Conservation (phyloP, 1,140 invertebrate species). For the Laupala kohalensis region DNA sequence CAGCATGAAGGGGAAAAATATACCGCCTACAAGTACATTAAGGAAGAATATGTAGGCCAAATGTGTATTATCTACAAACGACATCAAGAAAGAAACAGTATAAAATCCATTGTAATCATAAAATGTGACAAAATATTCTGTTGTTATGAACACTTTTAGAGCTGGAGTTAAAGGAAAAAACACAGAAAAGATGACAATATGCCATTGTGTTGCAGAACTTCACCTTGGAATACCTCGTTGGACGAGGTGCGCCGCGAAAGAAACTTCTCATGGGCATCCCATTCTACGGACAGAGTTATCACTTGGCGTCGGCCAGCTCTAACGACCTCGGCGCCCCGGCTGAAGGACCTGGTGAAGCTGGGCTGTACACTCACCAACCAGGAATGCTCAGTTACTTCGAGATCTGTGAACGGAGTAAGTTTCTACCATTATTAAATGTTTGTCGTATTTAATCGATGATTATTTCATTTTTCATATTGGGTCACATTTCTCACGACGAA, state of each 20-base stretch:
- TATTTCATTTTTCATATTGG: no score
- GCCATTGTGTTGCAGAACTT: conserved; percentile 45
- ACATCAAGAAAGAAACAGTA: neutral
- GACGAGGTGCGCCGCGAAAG: conserved; percentile 56
- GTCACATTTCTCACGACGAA: no score
- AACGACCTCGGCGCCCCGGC: conserved; percentile 36
- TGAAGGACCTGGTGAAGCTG: conserved; percentile 57
- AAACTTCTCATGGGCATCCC: conserved; percentile 78
- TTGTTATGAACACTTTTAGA: no score
- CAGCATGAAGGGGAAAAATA: no score
- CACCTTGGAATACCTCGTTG: conserved; percentile 57
- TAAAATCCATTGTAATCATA: neutral
- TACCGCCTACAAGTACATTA: no score
- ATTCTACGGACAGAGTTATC: conserved; percentile 79
- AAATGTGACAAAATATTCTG: no score
- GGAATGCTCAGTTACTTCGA: conserved; percentile 85
- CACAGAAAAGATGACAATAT: neutral
- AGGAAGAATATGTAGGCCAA: no score
- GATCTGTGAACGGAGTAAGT: conserved; percentile 61
- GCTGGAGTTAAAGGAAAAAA: neutral
- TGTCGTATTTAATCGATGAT: neutral
- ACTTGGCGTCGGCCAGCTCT: conserved; percentile 38
- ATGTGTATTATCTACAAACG: no score
- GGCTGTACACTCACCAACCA: conserved; percentile 72
- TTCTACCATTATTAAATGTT: neutral